Conservation (phyloP, 2,797 vertebrate species). For the Lepilemur ruficaudatus region DNA sequence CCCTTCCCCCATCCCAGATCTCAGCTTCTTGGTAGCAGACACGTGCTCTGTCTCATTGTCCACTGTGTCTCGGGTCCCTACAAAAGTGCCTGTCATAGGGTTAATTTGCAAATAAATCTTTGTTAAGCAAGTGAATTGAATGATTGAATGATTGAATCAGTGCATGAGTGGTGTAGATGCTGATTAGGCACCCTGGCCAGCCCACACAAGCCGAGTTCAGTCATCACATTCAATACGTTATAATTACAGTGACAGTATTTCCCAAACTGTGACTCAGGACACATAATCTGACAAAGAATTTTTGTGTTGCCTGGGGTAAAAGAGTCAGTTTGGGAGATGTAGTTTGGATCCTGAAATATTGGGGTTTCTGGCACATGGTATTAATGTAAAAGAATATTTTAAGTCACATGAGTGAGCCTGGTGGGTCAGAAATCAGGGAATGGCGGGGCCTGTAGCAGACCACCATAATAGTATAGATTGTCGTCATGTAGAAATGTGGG, state of each 20-base stretch:
- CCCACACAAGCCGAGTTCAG: not conserved
- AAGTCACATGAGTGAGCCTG: not conserved
- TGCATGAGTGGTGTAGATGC: not conserved
- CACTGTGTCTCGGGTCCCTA: not conserved
- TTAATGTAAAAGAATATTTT: not conserved
- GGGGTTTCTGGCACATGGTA: not conserved
- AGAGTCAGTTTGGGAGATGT: not conserved
- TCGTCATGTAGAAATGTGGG: not conserved
- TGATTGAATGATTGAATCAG: not conserved
- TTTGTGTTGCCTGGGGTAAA: not conserved
- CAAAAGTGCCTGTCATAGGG: not conserved
- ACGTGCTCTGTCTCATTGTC: not conserved
- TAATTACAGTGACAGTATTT: slow-evolving; percentile 7
- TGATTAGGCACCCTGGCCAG: not conserved
- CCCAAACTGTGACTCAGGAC: slow-evolving; percentile 28
- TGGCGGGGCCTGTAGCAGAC: not conserved
- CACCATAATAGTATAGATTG: too few relatives aligned
- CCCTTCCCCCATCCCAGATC: too few relatives aligned
- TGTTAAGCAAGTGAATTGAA: not conserved
- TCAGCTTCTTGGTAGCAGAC: not conserved
- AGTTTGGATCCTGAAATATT: not conserved
- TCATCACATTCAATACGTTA: not conserved
- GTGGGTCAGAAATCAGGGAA: not conserved
- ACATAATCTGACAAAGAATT: not conserved
- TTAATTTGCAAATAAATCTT: slow-evolving; percentile 28